A percentile compares a stretch with the other conserved stretches of the same genome.
These are phyloP conservation scores for Linnaemya vulpina DNA, from an alignment of 2,888 invertebrate genomes.

Conservation along the genomic window DNA sequence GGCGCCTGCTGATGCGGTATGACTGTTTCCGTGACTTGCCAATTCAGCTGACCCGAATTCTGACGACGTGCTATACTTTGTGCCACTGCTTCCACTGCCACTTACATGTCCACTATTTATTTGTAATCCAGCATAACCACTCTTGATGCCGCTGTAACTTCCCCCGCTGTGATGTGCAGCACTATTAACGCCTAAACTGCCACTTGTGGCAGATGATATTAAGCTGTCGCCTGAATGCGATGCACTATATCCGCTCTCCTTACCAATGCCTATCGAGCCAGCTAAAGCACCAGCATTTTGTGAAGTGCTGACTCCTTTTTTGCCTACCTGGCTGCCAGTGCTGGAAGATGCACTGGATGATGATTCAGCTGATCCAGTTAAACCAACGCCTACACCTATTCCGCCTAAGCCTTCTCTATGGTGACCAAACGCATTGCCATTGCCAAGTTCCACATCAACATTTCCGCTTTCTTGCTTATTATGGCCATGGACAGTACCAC, in stretches of 20 bases:
- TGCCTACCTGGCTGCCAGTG: background rate
- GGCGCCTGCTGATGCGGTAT: background rate
- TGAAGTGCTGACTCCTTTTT: background rate
- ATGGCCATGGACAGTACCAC: background rate
- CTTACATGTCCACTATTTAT: background rate
- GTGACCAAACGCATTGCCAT: background rate
- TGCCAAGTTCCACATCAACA: background rate
- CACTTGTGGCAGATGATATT: background rate
- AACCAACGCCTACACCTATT: conserved; percentile 1
- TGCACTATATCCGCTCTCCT: background rate
- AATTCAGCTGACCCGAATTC: background rate
- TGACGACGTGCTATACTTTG: background rate
- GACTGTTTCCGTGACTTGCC: background rate
- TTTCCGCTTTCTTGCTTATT: background rate
- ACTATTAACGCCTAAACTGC: background rate
- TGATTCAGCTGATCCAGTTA: conserved; percentile 22
- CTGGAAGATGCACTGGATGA: background rate
- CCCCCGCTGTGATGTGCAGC: background rate
- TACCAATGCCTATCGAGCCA: background rate
- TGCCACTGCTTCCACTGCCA: background rate
- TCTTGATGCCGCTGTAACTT: background rate
- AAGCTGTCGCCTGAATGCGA: conserved; percentile 3
- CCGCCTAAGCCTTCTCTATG: background rate
- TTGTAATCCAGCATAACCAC: background rate
- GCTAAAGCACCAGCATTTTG: background rate